These are phyloP conservation scores for Mamestra configurata DNA, from an alignment of 1,140 invertebrate species.

Conservation along the genomic window DNA sequence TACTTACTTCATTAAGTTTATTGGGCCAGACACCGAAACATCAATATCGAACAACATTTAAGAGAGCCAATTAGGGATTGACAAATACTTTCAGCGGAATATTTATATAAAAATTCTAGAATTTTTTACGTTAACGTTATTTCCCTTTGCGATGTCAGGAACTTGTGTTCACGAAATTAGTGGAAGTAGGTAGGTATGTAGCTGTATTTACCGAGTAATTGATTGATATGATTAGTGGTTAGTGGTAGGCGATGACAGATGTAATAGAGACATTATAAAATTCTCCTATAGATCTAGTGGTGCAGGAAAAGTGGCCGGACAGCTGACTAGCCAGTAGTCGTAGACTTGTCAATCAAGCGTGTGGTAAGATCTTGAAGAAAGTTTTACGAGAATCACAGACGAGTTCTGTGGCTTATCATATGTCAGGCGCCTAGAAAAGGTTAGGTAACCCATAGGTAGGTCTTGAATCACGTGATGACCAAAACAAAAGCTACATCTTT, in stretches of 20 bases:
- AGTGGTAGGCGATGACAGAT: slow-evolving; percentile 10
- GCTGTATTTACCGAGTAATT: neutral
- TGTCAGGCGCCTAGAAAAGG: slow-evolving; percentile 15
- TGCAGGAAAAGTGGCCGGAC: slow-evolving; percentile 60
- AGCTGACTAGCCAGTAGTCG: neutral
- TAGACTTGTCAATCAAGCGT: slow-evolving; percentile 54
- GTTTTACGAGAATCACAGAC: slow-evolving; percentile 51
- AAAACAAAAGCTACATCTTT: too few relatives aligned
- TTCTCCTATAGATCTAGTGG: slow-evolving; percentile 44
- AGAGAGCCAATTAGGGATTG: slow-evolving; percentile 15
- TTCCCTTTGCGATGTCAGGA: too few relatives aligned
- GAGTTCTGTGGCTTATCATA: slow-evolving; percentile 54
- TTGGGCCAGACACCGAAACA: neutral
- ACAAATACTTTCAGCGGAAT: slow-evolving; percentile 6
- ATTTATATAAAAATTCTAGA: too few relatives aligned
- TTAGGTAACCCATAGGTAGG: slow-evolving; percentile 3
- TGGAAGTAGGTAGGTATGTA: neutral
- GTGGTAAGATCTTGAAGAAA: slow-evolving; percentile 59
- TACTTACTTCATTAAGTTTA: slow-evolving; percentile 24
- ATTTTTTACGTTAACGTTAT: too few relatives aligned
- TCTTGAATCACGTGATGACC: too few relatives aligned
- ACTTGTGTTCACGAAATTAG: neutral
- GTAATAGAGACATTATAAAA: slow-evolving; percentile 52
- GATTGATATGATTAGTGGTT: slow-evolving; percentile 38
- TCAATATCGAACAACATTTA: slow-evolving; percentile 7